Evolutionary conservation across 1,140 invertebrate species (phyloP), one percentile per base, ranked within the genome.

Genomic region (Macrotrachela quadricornifera): DNA sequence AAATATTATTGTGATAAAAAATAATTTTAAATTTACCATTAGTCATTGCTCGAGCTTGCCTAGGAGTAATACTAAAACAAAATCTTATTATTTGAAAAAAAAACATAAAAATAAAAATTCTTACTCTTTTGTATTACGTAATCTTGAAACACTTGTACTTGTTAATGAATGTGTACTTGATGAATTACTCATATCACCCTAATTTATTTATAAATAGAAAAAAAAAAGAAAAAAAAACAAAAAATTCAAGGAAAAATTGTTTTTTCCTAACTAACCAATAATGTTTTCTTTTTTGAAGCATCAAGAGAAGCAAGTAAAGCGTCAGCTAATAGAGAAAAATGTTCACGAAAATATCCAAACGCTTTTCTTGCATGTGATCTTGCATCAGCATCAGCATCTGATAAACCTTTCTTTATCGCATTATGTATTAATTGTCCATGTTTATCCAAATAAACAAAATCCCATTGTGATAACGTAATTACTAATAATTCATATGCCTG

Each of bases 311-410:
- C 78, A 57, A 91, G 77, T 46, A 96, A 71, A 37, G 74, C 71
- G 57, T 94, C 87, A 1, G 85, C 87, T 59, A 85, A 78, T 18
- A 84, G 80, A 0, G 83, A 83, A 68, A 92, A 96, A 62, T 87
- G 82, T 16, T 81, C 78, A 51, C 81, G 79, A 71, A 91, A 94
- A 41, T 78, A 79, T 78, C 83, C 84, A 69, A 80, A 95, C 30
- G 86, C 85, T 62, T 71, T 72, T 51, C 74, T 60, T 17, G 72
- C 63, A 59, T 64, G 62, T 21, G 61, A 60, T 61, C 90, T 72
- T 8, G 87, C 85, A 57, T 87, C 82, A 15, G 80, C 74, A 68
- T 95, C 88, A 0, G 90, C 86, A 75, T 96, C 91, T 9, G 78
- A 77, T 41, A 92, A 80, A 6, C 85, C 86, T 59, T 81, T 81